Conservation (phyloP, 2,113 vertebrate genomes). For the Chionomys nivalis region DNA sequence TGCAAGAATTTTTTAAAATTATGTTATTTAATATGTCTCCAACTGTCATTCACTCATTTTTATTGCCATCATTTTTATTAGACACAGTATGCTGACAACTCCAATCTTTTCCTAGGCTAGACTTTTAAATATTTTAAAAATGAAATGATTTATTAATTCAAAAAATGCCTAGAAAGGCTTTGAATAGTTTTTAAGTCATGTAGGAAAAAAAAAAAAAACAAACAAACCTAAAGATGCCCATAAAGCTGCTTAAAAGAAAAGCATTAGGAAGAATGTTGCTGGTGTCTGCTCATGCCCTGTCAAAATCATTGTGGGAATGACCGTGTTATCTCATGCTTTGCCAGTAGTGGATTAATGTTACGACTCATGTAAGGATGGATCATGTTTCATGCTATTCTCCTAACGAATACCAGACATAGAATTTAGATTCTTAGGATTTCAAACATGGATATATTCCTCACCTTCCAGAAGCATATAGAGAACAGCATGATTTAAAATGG, state of each 20-base stretch:
- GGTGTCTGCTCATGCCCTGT: background rate
- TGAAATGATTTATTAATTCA: background rate
- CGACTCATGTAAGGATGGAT: background rate
- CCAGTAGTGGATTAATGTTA: background rate
- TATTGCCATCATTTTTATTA: slow-evolving; percentile 52
- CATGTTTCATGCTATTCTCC: background rate
- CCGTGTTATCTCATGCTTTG: background rate
- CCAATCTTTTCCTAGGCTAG: background rate
- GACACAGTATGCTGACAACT: background rate
- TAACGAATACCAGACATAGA: background rate
- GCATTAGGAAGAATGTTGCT: background rate
- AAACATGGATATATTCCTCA: background rate
- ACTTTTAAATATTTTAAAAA: background rate
- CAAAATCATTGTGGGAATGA: background rate
- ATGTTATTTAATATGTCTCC: background rate
- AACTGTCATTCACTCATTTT: slow-evolving; percentile 62
- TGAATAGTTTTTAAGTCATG: background rate
- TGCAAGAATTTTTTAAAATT: slow-evolving; percentile 56
- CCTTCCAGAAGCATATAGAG: background rate
- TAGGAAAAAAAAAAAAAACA: background rate
- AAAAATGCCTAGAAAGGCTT: background rate
- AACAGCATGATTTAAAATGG: background rate
- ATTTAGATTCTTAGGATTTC: background rate
- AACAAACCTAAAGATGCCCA: background rate
- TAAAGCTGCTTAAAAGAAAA: background rate